A percentile compares a stretch with the other conserved stretches of the same genome.
These are phyloP conservation scores for Heliconius nattereri DNA, from an alignment of 1,140 invertebrate species.

Conservation along the genomic window DNA sequence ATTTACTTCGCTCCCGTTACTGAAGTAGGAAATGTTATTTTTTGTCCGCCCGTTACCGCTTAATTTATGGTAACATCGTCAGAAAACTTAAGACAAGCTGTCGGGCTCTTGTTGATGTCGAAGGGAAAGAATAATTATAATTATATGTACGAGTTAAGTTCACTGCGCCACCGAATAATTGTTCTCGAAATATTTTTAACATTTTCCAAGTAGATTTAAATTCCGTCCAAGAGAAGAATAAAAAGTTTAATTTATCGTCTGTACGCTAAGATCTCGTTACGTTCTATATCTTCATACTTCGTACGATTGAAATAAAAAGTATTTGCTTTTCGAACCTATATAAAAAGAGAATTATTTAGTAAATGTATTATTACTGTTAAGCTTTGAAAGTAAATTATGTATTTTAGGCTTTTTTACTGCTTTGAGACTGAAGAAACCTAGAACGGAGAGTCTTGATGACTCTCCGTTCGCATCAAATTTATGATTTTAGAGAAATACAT, in stretches of 20 bases:
- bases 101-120: conserved; percentile 46
- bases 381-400: no score
- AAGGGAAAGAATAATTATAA: conserved; percentile 48
- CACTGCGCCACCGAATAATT: conserved; percentile 47
- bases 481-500: not conserved
- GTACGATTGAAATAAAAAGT: conserved; percentile 24
- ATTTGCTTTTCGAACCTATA: conserved; percentile 7
- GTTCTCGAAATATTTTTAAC: conserved; percentile 41
- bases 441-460: no score
- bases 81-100: conserved; percentile 50
- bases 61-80: conserved; percentile 72
- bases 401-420: no score
- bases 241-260: conserved; percentile 36
- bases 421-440: no score
- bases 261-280: conserved; percentile 28
- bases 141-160: conserved; percentile 48
- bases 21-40: conserved; percentile 72
- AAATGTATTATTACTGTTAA: not conserved
- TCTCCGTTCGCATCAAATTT: no score
- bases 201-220: conserved; percentile 47
- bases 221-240: conserved; percentile 41
- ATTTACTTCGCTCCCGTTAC: conserved; percentile 77
- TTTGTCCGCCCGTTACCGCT: conserved; percentile 63
- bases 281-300: conserved; percentile 18
- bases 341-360: not conserved